Evolutionary conservation across 2,888 invertebrate genomes (phyloP), one percentile per base, ranked within the genome.

Genomic region (Protonemura montana): DNA sequence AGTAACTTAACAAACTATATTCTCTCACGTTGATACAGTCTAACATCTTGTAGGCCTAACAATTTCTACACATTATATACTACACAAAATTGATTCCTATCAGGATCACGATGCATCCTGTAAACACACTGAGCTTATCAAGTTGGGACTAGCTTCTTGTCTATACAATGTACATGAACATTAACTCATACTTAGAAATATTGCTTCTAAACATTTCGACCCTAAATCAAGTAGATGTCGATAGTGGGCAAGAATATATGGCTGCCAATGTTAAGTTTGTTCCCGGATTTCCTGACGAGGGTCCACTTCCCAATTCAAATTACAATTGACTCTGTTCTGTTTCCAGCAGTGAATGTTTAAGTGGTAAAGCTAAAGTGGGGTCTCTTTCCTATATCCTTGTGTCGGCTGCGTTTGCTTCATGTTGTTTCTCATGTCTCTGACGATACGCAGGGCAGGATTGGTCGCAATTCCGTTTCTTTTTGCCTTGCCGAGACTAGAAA

Each of bases 391-490:
- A 95, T 97, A 95, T 89, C 96, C 96, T 89, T 13, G 89, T 88
- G 29, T 89, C 88, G 82, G 89, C 91, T 91, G 81, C 42, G 59
- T 78, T 27, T 88, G 88, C 76, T 87, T 92, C 76, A 96, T 92
- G 88, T 95, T 95, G 90, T 95, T 95, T 89, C 95, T 93, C 80
- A 96, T 95, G 89, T 95, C 95, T 42, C 95, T 95, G 0, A 97
- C 96, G 87, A 97, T 93, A 89, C 97, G 93, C 94, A 97, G 94
- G 86, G 97, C 97, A 21, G 97, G 97, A 90, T 97, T 97, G 1
- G 96, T 96, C 29, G 97, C 97, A 87, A 97, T 96, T 0, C 97
- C 97, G 90, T 97, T 97, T 87, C 97, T 93, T 91, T 97, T 97
- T 90, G 93, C 94, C 94, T 94, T 88, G 91, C 42, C 76, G 13